Conservation (phyloP, 2,797 vertebrate species). For the Anabas testudineus region DNA sequence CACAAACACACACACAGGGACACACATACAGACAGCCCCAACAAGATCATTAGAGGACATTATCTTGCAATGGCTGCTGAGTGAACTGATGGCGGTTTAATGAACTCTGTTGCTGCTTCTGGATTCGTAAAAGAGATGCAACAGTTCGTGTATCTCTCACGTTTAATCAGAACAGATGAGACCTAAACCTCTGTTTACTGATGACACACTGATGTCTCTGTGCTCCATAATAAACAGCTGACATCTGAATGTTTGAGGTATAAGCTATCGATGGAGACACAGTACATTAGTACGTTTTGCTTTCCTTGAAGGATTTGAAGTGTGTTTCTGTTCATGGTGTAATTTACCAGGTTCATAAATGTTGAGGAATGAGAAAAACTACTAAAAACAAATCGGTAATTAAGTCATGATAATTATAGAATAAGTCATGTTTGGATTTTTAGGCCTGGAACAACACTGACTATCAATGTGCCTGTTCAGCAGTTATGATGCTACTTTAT, state of each 20-base stretch:
- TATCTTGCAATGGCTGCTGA: conserved; percentile 39
- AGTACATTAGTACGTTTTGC: background rate
- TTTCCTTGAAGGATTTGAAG: conserved; percentile 24
- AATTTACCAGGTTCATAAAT: background rate
- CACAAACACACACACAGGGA: background rate
- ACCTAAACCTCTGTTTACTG: background rate
- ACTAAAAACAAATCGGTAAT: too few species aligned
- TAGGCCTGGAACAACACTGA: too few species aligned
- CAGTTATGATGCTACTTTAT: too few species aligned
- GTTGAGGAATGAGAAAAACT: too few species aligned
- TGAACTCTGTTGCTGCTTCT: conserved; percentile 48
- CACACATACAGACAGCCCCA: conserved; percentile 2
- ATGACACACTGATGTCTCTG: conserved; percentile 16
- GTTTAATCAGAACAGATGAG: conserved; percentile 5
- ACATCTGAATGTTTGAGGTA: conserved; percentile 33
- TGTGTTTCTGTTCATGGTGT: background rate
- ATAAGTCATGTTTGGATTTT: too few species aligned
- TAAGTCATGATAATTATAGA: too few species aligned
- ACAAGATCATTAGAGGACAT: conserved; percentile 57
- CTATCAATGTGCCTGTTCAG: too few species aligned
- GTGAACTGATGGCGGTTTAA: conserved; percentile 45
- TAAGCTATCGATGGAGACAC: conserved; percentile 3
- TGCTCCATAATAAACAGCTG: conserved; percentile 22
- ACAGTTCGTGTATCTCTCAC: conserved; percentile 10
- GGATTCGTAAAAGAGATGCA: conserved; percentile 22